Conservation (phyloP, 1,140 invertebrate species). For the Diorhabda carinulata region DNA sequence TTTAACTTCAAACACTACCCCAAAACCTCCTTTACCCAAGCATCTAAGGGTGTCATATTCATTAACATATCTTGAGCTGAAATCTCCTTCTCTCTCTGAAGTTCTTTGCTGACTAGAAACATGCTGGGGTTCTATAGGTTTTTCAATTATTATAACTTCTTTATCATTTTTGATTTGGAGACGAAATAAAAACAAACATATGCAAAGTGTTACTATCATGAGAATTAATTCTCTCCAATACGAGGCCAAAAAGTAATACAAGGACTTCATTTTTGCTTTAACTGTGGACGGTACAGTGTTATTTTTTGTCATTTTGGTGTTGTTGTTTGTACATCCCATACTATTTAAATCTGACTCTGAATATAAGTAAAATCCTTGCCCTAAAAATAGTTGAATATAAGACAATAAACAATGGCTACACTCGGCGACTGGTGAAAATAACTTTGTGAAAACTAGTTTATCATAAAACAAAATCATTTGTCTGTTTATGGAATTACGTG, state of each 20-base stretch:
- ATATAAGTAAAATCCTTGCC: slow-evolving; percentile 65
- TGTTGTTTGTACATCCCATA: slow-evolving; percentile 40
- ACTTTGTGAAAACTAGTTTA: too few species aligned
- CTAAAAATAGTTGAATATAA: slow-evolving; percentile 37
- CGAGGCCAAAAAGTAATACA: slow-evolving; percentile 1
- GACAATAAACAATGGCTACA: too few species aligned
- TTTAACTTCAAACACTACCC: slow-evolving; percentile 91
- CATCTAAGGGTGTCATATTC: slow-evolving; percentile 84
- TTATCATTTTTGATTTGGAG: slow-evolving; percentile 15
- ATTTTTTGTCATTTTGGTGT: slow-evolving; percentile 27
- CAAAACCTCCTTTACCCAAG: slow-evolving; percentile 93
- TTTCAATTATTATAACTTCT: slow-evolving; percentile 25
- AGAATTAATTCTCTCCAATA: slow-evolving; percentile 19
- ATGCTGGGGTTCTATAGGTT: slow-evolving; percentile 21
- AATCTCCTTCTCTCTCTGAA: slow-evolving; percentile 33
- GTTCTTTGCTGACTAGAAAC: slow-evolving; percentile 11
- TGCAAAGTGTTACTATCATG: slow-evolving; percentile 16
- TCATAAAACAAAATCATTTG: too few species aligned
- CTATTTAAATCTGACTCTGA: slow-evolving; percentile 47
- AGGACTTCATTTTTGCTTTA: not conserved
- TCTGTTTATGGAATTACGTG: too few species aligned
- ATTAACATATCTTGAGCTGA: slow-evolving; percentile 71
- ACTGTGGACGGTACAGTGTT: slow-evolving; percentile 1
- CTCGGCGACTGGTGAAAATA: too few species aligned
- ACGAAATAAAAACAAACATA: slow-evolving; percentile 17